Percentiles rank a stretch among this genome's conserved stretches.
Conservation (phyloP, 2,888 invertebrate genomes). For the Tanypteryx hageni region DNA sequence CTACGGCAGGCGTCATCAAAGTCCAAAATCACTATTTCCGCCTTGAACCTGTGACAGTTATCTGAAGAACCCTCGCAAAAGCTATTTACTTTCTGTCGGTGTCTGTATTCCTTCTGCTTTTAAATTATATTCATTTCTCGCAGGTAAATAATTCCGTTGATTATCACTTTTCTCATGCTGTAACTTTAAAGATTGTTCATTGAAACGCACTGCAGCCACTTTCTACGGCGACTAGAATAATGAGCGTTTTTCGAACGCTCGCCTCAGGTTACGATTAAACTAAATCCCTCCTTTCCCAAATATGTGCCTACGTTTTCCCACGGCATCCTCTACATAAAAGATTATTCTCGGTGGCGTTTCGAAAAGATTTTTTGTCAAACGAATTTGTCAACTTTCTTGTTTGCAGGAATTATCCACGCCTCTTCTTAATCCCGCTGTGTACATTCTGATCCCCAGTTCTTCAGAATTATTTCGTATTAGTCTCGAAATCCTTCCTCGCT, state of each 20-base stretch:
- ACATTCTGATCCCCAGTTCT: not conserved
- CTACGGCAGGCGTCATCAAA: too few species aligned
- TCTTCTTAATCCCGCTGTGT: not conserved
- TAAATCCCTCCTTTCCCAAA: not conserved
- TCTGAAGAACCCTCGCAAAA: too few species aligned
- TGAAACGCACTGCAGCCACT: too few species aligned
- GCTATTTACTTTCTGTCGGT: too few species aligned
- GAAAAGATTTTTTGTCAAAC: not conserved
- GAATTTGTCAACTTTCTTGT: conserved; percentile 35
- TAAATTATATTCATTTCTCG: too few species aligned
- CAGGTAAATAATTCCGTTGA: too few species aligned
- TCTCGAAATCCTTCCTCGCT: not conserved
- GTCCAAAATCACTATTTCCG: too few species aligned
- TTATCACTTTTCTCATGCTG: too few species aligned
- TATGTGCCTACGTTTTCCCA: not conserved
- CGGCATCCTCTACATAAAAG: not conserved
- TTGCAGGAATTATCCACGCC: conserved; percentile 2
- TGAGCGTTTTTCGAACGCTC: not conserved
- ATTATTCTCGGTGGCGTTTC: not conserved
- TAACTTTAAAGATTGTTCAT: too few species aligned
- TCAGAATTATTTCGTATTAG: conserved; percentile 15
- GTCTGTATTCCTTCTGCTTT: too few species aligned
- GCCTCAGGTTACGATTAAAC: not conserved
- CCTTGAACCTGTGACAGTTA: too few species aligned
- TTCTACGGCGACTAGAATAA: not conserved